A percentile compares a stretch with the other conserved stretches of the same genome.
These are phyloP conservation scores for Nesometra sesokonis DNA, from an alignment of 35 echinoderm and acorn worm genomes.

Conservation along the genomic window DNA sequence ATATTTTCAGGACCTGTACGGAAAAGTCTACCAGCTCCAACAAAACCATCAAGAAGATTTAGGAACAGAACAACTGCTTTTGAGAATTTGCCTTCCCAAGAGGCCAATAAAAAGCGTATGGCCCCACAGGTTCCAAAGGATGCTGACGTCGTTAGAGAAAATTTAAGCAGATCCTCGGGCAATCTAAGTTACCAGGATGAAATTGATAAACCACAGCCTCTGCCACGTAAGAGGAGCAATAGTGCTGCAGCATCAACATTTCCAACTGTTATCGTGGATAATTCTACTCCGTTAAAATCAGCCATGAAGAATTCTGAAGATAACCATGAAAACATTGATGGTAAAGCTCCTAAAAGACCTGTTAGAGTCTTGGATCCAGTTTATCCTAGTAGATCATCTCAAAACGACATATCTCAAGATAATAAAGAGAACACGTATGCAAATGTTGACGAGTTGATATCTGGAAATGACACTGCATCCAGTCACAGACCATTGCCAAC, in stretches of 20 bases:
- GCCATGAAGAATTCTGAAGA: conserved; percentile 29
- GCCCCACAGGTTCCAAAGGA: conserved; percentile 4
- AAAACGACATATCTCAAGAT: neutral
- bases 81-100: conserved; percentile 51
- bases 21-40: neutral
- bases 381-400: neutral
- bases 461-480: neutral
- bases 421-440: neutral
- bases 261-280: neutral
- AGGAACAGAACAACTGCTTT: conserved; percentile 68
- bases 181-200: neutral
- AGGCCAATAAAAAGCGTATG: neutral
- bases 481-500: neutral
- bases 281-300: conserved; percentile 42
- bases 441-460: neutral
- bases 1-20: neutral
- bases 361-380: conserved; percentile 37
- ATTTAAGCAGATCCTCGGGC: neutral
- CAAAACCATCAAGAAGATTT: conserved; percentile 20
- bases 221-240: neutral
- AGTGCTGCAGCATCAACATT: neutral
- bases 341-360: conserved; percentile 39
- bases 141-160: neutral
- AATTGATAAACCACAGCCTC: neutral
- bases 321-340: conserved; percentile 7